Conservation (phyloP, 2,797 vertebrate species). For the Cyclura pinguis region DNA sequence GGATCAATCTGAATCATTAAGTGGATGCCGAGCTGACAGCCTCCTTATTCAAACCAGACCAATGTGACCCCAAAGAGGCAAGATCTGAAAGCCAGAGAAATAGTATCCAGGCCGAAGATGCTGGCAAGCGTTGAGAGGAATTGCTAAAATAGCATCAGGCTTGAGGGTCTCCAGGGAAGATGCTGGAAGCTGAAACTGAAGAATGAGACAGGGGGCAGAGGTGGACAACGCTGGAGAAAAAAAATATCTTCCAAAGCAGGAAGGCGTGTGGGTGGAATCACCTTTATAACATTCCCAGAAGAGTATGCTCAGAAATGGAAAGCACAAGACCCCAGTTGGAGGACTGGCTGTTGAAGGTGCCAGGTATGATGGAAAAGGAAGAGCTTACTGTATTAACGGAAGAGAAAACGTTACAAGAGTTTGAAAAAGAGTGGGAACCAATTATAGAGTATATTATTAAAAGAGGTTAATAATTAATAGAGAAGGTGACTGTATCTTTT, state of each 20-base stretch:
- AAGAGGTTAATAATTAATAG: too few relatives aligned
- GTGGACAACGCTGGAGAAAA: not conserved
- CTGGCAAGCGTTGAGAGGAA: not conserved
- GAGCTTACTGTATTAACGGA: too few relatives aligned
- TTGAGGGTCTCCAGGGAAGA: not conserved
- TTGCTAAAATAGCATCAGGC: not conserved
- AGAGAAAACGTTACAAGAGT: too few relatives aligned
- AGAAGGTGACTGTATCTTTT: too few relatives aligned
- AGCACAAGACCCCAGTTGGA: too few relatives aligned
- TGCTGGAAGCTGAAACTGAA: not conserved
- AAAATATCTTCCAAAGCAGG: not conserved
- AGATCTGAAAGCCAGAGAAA: constrained; percentile 4
- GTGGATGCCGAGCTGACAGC: not conserved
- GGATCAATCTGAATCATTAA: not conserved
- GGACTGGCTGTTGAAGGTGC: too few relatives aligned
- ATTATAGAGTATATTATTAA: too few relatives aligned
- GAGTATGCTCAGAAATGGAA: too few relatives aligned
- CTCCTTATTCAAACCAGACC: constrained; percentile 11
- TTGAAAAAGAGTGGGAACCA: too few relatives aligned
- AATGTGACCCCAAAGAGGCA: not conserved
- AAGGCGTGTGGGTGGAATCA: too few relatives aligned
- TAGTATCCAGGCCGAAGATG: not conserved
- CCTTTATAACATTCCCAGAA: not conserved
- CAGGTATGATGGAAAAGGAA: too few relatives aligned
- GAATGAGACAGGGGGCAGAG: not conserved